Base-by-base conservation (phyloP, 35 echinoderm and acorn worm genomes). In the Acanthaster planci region DNA sequence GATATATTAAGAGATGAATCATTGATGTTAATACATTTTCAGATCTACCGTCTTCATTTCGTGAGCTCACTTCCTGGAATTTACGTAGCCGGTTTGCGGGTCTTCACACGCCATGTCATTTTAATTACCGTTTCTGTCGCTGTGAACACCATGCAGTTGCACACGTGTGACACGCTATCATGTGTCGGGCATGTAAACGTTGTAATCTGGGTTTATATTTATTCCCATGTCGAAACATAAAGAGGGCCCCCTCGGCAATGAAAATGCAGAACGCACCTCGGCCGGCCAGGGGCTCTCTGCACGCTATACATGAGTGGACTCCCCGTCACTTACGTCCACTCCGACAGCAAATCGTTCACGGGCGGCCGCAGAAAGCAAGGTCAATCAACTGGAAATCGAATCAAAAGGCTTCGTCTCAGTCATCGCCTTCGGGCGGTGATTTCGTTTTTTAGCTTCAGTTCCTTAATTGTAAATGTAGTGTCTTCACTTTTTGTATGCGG, bases 301-400 rank as follows among this genome's bases (percentile, higher is more conserved):
- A 35, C 7, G 14, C 26, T 30, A 67, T 26, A 29, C 64, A 26
- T 19, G 64, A 72, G 21, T 72, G 2, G 29, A 2, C 8, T 1
- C 26, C 26, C 14, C 4, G 14, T 1, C 26, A 30, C 64, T 72
- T 29, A 12, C 42, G 18, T 35, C 26, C 64, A 72, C 26, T 72
- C 64, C 64, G 64, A 72, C 26, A 72, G 64, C 22, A 72, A 72
- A 72, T 47, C 64, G 64, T 72, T 72, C 9, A 72, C 64, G 29
- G 64, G 21, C 34, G 64, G 64, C 26, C 64, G 64, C 18, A 35
- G 64, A 72, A 30, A 5, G 64, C 26, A 72, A 34, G 64, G 64
- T 72, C 64, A 72, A 72, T 29, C 64, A 72, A 72, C 23, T 9
- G 26, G 26, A 72, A 72, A 72, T 72, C 34, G 64, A 72, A 72